Base-by-base conservation (phyloP, 2,797 vertebrate genomes). In the Sebastolobus altivelis region DNA sequence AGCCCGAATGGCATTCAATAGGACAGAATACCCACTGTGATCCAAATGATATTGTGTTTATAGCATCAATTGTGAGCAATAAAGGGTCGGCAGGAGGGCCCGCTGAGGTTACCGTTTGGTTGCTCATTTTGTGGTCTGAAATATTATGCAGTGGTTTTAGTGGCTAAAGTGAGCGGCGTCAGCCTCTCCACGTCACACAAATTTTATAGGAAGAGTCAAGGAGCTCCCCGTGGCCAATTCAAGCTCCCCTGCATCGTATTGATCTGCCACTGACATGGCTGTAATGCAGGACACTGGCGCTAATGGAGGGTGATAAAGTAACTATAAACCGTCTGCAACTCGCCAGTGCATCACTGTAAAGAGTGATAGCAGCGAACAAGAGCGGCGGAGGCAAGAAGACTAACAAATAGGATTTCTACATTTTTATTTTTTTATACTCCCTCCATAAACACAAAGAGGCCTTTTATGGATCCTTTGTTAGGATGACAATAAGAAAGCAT, bases 271-370 rank as follows among this genome's bases (percentile, higher is more conserved):
- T 94, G 93, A 89, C 93, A 88, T 86, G 91, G 90, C 88, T 91
- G 90, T 95, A 94, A 94, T 88, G 90, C 93, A 91, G 91, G 92
- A 94, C 89, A 87, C 76, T 84, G 81, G 76, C 79, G 78, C 94
- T 96, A 96, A 96, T 95, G 92, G 93, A 82, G 81, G 79, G 93
- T 85, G 87, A 95, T 95, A 94, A 95, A 95, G 92, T 87, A 92
- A 92, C 93, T 89, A 89, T 93, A 94, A 95, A 96, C 88, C 77
- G 76, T 20, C 83, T 61, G 82, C 82, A 84, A 80, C 86, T 81
- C 65, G 46, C 79, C 70, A 77, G 88, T 68, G 85, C 78, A 89
- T 91, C 90, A 76, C 85, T 72, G 67, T 72, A 76, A 86, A 84
- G 78, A 79, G 74, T 56, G 80, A 84, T 63, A 61, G 78, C 56